Conservation (phyloP, 1,140 invertebrate species). For the Drosophila asahinai region DNA sequence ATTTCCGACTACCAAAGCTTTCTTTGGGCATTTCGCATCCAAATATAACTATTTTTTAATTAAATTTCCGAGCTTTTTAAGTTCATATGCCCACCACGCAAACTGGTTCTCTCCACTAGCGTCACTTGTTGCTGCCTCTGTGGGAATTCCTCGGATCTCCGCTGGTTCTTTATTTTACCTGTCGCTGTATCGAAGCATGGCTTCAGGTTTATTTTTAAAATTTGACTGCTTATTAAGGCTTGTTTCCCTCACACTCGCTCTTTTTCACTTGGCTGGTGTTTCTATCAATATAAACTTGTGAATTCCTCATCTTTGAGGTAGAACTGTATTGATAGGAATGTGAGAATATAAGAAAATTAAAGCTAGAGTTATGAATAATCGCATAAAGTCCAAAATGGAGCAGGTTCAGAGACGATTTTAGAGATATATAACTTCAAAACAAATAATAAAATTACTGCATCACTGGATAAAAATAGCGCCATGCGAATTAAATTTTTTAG, state of each 20-base stretch:
- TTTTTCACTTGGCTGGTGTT: not conserved
- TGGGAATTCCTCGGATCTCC: slow-evolving; percentile 12
- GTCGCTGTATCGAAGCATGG: slow-evolving; percentile 11
- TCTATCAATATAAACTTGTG: slow-evolving; percentile 43
- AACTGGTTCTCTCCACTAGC: slow-evolving; percentile 43
- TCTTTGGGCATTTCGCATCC: not conserved
- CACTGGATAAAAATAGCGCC: slow-evolving; percentile 9
- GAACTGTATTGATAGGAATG: not conserved
- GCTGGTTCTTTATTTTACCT: slow-evolving; percentile 26
- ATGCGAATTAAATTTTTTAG: slow-evolving; percentile 2
- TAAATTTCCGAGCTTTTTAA: not conserved
- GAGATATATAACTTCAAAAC: not conserved
- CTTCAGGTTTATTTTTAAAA: slow-evolving; percentile 62
- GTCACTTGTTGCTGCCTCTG: slow-evolving; percentile 32
- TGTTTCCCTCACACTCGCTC: slow-evolving; percentile 14
- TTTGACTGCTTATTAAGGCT: slow-evolving; percentile 58
- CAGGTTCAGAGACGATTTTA: not conserved
- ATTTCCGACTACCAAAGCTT: not conserved
- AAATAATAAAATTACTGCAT: not conserved
- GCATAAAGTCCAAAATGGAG: too few relatives aligned
- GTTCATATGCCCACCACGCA: not conserved
- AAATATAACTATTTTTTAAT: slow-evolving; percentile 1
- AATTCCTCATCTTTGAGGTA: slow-evolving; percentile 41
- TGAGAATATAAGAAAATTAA: not conserved
- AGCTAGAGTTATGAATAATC: too few relatives aligned